phyloP scores from a whole-genome alignment of 2,113 vertebrate genomes.

The Sprattus sprattus region DNA sequence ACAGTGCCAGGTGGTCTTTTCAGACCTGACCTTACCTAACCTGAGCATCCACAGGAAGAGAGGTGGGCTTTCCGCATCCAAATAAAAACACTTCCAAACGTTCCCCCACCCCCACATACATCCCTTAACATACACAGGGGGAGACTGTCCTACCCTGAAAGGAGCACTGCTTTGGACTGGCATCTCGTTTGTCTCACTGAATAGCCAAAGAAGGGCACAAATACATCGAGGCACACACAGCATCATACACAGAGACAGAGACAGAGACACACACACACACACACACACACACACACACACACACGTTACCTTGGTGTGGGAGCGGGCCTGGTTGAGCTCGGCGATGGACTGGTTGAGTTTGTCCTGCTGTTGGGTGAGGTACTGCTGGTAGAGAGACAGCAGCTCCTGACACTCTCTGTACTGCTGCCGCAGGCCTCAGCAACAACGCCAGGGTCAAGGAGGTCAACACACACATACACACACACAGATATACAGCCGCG shows the following conservation, averaged over 20 bases:
- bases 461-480: slow-evolving; percentile 32
- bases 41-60: too few species aligned
- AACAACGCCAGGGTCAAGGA: slow-evolving; percentile 74
- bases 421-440: slow-evolving; percentile 87
- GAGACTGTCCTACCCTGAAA: not conserved
- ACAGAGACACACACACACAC: not conserved
- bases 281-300: not conserved
- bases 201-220: too few species aligned
- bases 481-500: too few species aligned
- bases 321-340: slow-evolving; percentile 72
- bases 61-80: not conserved
- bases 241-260: too few species aligned
- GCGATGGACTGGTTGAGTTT: slow-evolving; percentile 84
- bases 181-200: too few species aligned
- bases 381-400: slow-evolving; percentile 92
- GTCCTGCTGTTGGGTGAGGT: slow-evolving; percentile 89
- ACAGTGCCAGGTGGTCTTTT: not conserved
- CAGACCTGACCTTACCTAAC: too few species aligned
- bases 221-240: too few species aligned
- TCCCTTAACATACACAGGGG: not conserved
- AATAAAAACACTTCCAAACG: not conserved
- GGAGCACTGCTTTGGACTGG: too few species aligned
- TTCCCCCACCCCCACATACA: not conserved
- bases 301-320: slow-evolving; percentile 76
- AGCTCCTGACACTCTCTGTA: slow-evolving; percentile 96